phyloP scores from a whole-genome alignment of 2,797 vertebrate species.

The Macrochelys suwanniensis region DNA sequence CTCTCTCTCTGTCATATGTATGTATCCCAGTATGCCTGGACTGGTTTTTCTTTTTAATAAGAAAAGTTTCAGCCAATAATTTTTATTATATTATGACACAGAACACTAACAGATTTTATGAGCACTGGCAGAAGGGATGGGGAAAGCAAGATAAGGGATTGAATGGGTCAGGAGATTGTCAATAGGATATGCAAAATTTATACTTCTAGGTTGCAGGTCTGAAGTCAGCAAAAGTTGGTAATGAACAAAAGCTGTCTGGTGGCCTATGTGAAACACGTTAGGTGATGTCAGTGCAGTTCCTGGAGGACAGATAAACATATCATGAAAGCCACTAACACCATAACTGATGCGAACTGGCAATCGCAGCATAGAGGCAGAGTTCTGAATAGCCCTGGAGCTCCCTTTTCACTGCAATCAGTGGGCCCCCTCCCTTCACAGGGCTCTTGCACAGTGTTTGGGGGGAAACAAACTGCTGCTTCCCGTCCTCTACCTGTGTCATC shows the following conservation, averaged over 20 bases:
- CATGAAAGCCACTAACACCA: not conserved
- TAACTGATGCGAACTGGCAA: not conserved
- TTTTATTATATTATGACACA: not conserved
- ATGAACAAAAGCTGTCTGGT: not conserved
- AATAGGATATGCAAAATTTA: not conserved
- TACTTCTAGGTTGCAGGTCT: not conserved
- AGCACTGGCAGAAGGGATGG: not conserved
- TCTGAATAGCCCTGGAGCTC: accelerated
- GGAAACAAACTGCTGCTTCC: not conserved
- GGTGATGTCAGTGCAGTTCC: too few relatives aligned
- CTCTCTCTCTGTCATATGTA: accelerated
- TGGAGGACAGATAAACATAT: not conserved
- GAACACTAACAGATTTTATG: not conserved
- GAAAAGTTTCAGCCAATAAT: not conserved
- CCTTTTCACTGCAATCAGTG: not conserved
- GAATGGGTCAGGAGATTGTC: not conserved
- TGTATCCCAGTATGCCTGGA: accelerated
- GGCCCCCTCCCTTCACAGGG: not conserved
- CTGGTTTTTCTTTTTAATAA: not conserved
- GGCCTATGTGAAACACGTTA: not conserved
- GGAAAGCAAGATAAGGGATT: not conserved
- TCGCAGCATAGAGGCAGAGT: not conserved
- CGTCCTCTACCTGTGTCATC: not conserved
- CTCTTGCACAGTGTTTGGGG: accelerated
- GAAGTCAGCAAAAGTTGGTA: not conserved